phyloP scores from a whole-genome alignment of 2,888 invertebrate genomes.

The Geophilus truncorum region DNA sequence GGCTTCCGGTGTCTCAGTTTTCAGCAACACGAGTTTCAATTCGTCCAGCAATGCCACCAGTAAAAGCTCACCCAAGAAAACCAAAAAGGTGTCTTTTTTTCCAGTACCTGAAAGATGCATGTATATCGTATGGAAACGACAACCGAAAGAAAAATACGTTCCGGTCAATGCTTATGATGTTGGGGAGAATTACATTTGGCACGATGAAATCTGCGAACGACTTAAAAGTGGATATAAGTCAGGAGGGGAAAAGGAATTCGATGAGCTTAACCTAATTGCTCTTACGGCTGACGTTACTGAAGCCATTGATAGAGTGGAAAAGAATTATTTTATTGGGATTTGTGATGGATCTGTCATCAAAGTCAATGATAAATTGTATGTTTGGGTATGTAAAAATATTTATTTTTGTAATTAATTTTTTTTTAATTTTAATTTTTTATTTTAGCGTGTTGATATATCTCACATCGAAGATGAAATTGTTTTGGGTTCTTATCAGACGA shows the following conservation, averaged over 20 bases:
- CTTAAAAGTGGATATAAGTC: background rate
- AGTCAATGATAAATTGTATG: background rate
- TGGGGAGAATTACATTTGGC: background rate
- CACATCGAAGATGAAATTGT: background rate
- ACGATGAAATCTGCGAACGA: background rate
- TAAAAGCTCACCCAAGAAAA: too few species aligned
- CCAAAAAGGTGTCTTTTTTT: too few species aligned
- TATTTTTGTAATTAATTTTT: background rate
- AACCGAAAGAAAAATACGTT: background rate
- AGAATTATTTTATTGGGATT: background rate
- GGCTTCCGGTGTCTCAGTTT: background rate
- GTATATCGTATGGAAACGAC: background rate
- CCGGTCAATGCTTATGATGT: background rate
- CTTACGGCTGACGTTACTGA: background rate
- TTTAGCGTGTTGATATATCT: background rate
- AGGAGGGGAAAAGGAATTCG: background rate
- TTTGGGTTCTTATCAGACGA: background rate
- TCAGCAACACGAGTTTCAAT: background rate
- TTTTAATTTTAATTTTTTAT: background rate
- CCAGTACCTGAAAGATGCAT: background rate
- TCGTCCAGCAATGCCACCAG: background rate
- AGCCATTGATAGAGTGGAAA: background rate
- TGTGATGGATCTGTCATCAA: background rate
- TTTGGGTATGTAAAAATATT: background rate
- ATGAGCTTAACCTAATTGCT: background rate